Base-by-base conservation (phyloP, 2,113 vertebrate species). In the Rhombomys opimus region DNA sequence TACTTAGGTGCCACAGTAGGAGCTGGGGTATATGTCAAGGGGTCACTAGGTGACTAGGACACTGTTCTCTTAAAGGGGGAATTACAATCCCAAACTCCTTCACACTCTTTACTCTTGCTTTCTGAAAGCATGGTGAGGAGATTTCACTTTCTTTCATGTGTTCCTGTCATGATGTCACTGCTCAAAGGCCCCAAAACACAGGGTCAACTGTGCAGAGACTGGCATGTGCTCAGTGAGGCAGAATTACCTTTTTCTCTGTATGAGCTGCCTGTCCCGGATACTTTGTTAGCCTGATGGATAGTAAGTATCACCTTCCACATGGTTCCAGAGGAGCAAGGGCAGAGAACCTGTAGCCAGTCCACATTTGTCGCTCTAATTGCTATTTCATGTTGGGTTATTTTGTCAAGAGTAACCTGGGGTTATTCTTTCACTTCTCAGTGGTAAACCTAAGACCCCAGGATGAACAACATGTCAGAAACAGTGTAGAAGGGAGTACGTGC, bases 291-390 rank as follows among this genome's bases (percentile, higher is more conserved):
- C 2, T 30, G 6, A 46, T n/a, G 2, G 35, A 32, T 65, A 77
- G 30, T 59, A 46, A 30, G 32, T 22, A 11, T 22, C 22, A n/a
- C 25, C n/a, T 50, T 89, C 54, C 6, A 30, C 41, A 20, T 23
- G 65, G 1, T 50, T 38, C 7, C 72, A 1, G 2, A 52, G 20
- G 52, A 32, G 8, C 27, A 23, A 94, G 7, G 12, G 15, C 57
- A 1, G 0, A 0, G 7, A 68, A 12, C n/a, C 12, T 2, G n/a
- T 1, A 50, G 2, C 20, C 63, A 17, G 0, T 8, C 4, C 25
- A 23, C 3, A 22, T 22, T 65, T 11, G 5, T 1, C 22, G 13
- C 7, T 65, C 32, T 27, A 46, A 57, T 87, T 27, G 52, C 27
- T 32, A 54, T 14, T 30, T n/a, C 22, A 0, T 38, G 5, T 94